Percentiles rank a stretch among this genome's conserved stretches.
These are phyloP conservation scores for Saccostrea echinata DNA, from an alignment of 1,140 invertebrate species.

Conservation along the genomic window DNA sequence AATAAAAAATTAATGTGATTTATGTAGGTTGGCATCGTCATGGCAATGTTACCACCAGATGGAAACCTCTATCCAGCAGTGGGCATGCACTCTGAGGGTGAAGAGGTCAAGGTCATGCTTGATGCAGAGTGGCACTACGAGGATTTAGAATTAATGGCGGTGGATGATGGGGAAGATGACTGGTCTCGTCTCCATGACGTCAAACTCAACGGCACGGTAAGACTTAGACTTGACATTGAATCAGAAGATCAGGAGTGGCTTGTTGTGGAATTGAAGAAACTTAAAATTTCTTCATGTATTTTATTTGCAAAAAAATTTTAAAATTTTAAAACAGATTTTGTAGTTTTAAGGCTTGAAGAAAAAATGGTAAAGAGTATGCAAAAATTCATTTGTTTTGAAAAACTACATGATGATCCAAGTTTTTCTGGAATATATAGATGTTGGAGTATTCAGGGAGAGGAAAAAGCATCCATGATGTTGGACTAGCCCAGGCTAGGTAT, in stretches of 20 bases:
- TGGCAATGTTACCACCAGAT: constrained; percentile 67
- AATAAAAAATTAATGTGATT: background rate
- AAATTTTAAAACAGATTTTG: too few relatives aligned
- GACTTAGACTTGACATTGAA: background rate
- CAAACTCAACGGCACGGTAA: constrained; percentile 81
- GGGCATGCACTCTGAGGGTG: constrained; percentile 80
- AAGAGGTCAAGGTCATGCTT: constrained; percentile 78
- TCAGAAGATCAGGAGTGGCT: background rate
- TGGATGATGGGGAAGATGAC: constrained; percentile 83
- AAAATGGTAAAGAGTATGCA: too few relatives aligned
- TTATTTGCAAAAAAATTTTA: too few relatives aligned
- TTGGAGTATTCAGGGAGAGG: constrained; percentile 83
- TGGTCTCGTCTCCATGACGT: constrained; percentile 83
- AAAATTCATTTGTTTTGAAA: too few relatives aligned
- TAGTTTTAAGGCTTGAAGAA: too few relatives aligned
- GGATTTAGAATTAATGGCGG: constrained; percentile 81
- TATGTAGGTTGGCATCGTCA: constrained; percentile 75
- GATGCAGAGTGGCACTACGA: constrained; percentile 79
- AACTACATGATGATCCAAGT: too few relatives aligned
- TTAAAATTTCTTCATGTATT: too few relatives aligned
- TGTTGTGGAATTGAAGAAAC: too few relatives aligned
- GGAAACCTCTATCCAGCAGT: constrained; percentile 80
- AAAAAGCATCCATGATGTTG: constrained; percentile 83
- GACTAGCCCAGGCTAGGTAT: constrained; percentile 82
- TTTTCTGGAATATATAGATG: constrained; percentile 73